Base-by-base conservation (phyloP, 1,140 invertebrate genomes). In the Lineus longissimus region DNA sequence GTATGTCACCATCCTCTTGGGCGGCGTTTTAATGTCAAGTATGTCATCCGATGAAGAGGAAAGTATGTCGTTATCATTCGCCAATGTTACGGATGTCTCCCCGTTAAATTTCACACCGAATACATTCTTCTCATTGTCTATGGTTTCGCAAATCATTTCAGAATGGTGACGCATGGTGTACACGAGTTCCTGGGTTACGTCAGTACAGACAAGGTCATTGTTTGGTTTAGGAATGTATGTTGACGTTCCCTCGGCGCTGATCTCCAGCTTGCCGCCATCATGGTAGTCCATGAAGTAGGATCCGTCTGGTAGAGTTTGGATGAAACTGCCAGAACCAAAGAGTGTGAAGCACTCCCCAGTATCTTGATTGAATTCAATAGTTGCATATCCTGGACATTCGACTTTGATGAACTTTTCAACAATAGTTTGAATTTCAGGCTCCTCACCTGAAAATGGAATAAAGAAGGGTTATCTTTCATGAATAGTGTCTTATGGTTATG, bases 301-400 rank as follows among this genome's bases (percentile, higher is more conserved):
- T 7, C 79, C 77, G 63, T 80, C 75, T 25, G 74, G 73, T 59
- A 76, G 75, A 11, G 76, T 75, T 45, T 77, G 73, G 22, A 81
- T 71, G 17, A 72, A 70, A 11, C 77, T 76, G 9, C 77, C 76
- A 68, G 66, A 73, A 25, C 76, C 80, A 72, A 82, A 77, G 22
- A 77, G 71, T 22, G 76, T 77, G 25, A 76, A 67, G 58, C 77
- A 80, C 51, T 81, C 75, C 62, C 75, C 73, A 15, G 76, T 76
- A 2, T 67, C 59, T 59, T 68, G 70, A 62, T 82, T 80, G 66
- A 80, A 81, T 66, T 79, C 75, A 1, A 81, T 74, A 7, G 81
- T 79, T 11, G 81, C 79, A 70, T 71, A 81, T 11, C 76, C 76
- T 25, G 79, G 79, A 67, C 80, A 81, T 66, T 82, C 81, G 7